Base-by-base conservation (phyloP, 2,797 vertebrate genomes). In the Sebastes vulpes region DNA sequence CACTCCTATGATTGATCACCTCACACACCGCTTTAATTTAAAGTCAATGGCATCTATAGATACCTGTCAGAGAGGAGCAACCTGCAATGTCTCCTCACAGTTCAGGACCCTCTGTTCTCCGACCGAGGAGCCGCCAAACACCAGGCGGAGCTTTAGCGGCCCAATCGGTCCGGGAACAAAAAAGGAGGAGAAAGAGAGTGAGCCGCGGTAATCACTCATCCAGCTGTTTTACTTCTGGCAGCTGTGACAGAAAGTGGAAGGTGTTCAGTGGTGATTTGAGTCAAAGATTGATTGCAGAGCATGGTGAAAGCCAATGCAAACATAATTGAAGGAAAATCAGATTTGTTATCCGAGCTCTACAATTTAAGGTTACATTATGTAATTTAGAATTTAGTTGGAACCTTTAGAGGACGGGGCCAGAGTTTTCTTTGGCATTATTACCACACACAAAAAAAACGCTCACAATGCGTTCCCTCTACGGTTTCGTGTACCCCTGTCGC, bases 1-100 rank as follows among this genome's bases (percentile, higher is more conserved):
- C 81, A 63, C 77, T 84, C 59, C 61, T 90, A 86, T 94, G 93
- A 96, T 89, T 93, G 94, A 96, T 95, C 89, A 83, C 85, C 72
- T 73, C 87, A 79, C 79, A 80, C 32, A 59, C 64, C 4, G 67
- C 91, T 93, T 92, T 94, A 93, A 96, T 94, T 95, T 89, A 92
- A 95, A 94, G 89, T 86, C 93, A 94, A 87, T 86, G 69, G 35
- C 71, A 73, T 93, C 93, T 91, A 93, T 91, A 95, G 95, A 95
- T 95, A 94, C 91, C 93, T 92, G 94, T 94, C 95, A 94, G 87
- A 58, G 72, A 20, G 1, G 68, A 85, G 83, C 83, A 60, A 79
- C 79, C 82, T 57, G 77, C 86, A 90, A 93, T 88, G 92, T 89
- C 80, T 87, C 86, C 78, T 83, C 75, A 31, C 72, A 54, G 65